These are phyloP conservation scores for Candidula unifasciata DNA, from an alignment of 2,888 invertebrate species.

Conservation along the genomic window DNA sequence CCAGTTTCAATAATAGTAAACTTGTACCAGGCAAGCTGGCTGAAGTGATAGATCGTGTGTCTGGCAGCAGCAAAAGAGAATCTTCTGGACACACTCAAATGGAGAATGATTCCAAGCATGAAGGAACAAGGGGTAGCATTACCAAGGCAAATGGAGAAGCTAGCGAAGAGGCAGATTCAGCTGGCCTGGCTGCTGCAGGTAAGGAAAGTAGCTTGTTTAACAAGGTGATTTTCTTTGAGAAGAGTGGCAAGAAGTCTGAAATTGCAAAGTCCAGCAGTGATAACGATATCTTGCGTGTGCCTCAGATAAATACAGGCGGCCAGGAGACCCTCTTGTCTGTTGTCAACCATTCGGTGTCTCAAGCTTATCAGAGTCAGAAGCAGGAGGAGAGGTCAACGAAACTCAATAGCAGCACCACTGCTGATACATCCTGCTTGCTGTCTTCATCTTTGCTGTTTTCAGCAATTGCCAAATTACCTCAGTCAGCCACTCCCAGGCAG, in stretches of 20 bases:
- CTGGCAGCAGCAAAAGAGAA: background rate
- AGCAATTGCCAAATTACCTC: conserved; percentile 48
- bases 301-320: conserved; percentile 9
- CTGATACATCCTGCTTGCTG: conserved; percentile 32
- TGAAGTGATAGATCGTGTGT: background rate
- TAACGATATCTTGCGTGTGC: conserved; percentile 48
- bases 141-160: background rate
- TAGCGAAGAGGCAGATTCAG: background rate
- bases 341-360: conserved; percentile 43
- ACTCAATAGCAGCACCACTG: background rate
- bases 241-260: background rate
- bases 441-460: conserved; percentile 50
- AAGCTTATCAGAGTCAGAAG: conserved; percentile 30
- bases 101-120: background rate
- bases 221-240: background rate
- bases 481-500: background rate
- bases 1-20: too few species aligned
- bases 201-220: background rate
- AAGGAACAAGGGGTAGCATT: background rate
- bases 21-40: background rate
- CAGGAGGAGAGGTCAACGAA: background rate
- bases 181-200: background rate
- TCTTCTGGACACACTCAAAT: background rate
- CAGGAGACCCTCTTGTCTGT: conserved; percentile 36
- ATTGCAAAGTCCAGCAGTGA: background rate